Percentiles rank a stretch among this genome's conserved stretches.
phyloP scores from a whole-genome alignment of 1,140 invertebrate genomes.

The Drosophila kepulauana region DNA sequence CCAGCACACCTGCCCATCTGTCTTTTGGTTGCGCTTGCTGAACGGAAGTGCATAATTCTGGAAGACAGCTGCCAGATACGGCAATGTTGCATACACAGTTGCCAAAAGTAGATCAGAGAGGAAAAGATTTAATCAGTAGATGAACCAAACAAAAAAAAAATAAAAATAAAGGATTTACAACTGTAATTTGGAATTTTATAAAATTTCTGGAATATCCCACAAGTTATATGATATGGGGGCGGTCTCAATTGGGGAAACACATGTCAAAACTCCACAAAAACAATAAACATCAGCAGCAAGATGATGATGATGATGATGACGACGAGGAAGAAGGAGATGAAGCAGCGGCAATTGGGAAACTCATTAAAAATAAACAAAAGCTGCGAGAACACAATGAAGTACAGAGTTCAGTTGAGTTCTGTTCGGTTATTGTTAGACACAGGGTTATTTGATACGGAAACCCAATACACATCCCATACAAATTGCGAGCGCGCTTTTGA shows the following conservation, averaged over 20 bases:
- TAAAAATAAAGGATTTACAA: slow-evolving; percentile 7
- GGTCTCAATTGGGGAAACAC: slow-evolving; percentile 33
- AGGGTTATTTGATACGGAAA: slow-evolving; percentile 67
- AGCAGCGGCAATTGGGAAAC: slow-evolving; percentile 57
- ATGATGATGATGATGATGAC: background rate
- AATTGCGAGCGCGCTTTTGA: slow-evolving; percentile 66
- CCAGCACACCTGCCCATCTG: background rate
- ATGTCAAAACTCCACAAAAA: slow-evolving; percentile 71
- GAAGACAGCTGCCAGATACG: slow-evolving; percentile 38
- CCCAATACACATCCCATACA: slow-evolving; percentile 58
- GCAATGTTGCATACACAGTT: slow-evolving; percentile 7
- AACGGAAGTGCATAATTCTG: slow-evolving; percentile 56
- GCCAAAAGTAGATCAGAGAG: slow-evolving; percentile 18
- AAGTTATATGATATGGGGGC: slow-evolving; percentile 32
- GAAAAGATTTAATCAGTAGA: slow-evolving; percentile 11
- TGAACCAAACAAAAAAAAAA: background rate
- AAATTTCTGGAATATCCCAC: background rate
- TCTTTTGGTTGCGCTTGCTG: slow-evolving; percentile 14
- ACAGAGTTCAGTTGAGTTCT: slow-evolving; percentile 4
- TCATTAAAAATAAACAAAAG: slow-evolving; percentile 75
- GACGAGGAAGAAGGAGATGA: background rate
- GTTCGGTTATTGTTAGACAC: slow-evolving; percentile 46
- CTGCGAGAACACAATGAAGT: slow-evolving; percentile 38
- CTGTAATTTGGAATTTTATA: background rate
- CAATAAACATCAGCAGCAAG: slow-evolving; percentile 39